These are phyloP conservation scores for Colletes collaris DNA, from an alignment of 2,888 invertebrate genomes.

Conservation along the genomic window DNA sequence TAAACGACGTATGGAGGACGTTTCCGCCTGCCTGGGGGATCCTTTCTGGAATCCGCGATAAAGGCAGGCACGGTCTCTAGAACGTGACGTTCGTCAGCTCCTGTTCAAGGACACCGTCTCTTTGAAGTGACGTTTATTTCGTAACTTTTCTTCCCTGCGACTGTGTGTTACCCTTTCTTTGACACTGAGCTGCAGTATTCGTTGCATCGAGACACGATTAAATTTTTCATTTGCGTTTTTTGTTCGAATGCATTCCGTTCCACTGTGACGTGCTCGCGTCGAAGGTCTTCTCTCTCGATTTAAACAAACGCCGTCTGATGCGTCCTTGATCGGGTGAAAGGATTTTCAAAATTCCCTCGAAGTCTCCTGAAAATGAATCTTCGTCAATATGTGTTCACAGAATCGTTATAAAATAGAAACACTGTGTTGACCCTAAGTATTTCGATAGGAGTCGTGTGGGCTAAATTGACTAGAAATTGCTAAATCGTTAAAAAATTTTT, in stretches of 20 bases:
- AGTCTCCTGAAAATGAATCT: not conserved
- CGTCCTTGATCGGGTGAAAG: too few relatives aligned
- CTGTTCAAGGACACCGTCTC: not conserved
- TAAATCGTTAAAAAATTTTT: too few relatives aligned
- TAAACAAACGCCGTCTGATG: not conserved
- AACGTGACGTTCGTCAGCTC: constrained; percentile 13
- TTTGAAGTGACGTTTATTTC: not conserved
- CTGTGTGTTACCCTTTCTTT: not conserved
- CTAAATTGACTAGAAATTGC: too few relatives aligned
- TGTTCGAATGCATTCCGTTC: too few relatives aligned
- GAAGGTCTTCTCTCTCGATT: not conserved
- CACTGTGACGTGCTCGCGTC: not conserved
- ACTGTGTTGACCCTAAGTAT: too few relatives aligned
- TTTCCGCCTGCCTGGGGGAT: not conserved
- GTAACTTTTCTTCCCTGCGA: not conserved
- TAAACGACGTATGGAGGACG: too few relatives aligned
- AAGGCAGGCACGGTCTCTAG: not conserved
- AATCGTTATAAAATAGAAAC: too few relatives aligned
- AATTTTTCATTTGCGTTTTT: constrained; percentile 11
- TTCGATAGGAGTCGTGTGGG: too few relatives aligned
- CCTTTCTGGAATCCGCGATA: not conserved
- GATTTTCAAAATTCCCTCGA: too few relatives aligned
- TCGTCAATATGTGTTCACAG: too few relatives aligned
- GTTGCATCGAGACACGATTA: not conserved
- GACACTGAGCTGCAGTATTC: too few relatives aligned